Evolutionary conservation across 2,113 vertebrate genomes (phyloP).

Genomic region (Pterocles orientalis): DNA sequence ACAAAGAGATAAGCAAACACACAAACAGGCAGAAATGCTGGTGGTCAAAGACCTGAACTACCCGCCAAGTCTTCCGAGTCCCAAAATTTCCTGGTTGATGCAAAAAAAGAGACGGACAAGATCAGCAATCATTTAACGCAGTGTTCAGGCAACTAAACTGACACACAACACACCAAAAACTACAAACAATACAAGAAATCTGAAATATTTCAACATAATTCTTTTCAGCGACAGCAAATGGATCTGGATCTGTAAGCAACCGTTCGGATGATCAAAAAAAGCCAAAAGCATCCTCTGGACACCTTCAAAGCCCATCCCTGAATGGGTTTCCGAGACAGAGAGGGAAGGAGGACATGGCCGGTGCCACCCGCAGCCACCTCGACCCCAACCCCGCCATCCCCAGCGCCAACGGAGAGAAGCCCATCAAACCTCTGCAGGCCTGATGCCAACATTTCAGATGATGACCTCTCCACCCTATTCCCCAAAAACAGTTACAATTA

Average conservation of each 20-base stretch:
- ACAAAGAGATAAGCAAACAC: neutral
- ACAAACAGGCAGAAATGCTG: neutral
- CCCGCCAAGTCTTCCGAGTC: rapidly evolving
- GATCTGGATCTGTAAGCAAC: neutral
- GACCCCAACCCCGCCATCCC: neutral
- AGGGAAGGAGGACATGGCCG: neutral
- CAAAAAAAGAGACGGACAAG: neutral
- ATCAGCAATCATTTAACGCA: neutral
- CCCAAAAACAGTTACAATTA: neutral
- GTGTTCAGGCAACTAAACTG: neutral
- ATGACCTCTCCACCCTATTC: neutral
- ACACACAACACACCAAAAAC: neutral
- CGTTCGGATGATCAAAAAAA: neutral
- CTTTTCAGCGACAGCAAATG: neutral
- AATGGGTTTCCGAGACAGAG: neutral
- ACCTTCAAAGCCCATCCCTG: neutral
- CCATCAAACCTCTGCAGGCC: neutral
- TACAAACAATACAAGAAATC: neutral
- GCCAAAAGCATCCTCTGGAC: neutral
- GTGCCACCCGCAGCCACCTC: neutral
- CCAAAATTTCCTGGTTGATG: neutral
- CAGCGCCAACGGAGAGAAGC: neutral
- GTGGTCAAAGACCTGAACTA: neutral
- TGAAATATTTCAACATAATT: neutral
- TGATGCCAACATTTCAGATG: neutral